Base-by-base conservation (phyloP, 2,113 vertebrate species). In the Strix uralensis region DNA sequence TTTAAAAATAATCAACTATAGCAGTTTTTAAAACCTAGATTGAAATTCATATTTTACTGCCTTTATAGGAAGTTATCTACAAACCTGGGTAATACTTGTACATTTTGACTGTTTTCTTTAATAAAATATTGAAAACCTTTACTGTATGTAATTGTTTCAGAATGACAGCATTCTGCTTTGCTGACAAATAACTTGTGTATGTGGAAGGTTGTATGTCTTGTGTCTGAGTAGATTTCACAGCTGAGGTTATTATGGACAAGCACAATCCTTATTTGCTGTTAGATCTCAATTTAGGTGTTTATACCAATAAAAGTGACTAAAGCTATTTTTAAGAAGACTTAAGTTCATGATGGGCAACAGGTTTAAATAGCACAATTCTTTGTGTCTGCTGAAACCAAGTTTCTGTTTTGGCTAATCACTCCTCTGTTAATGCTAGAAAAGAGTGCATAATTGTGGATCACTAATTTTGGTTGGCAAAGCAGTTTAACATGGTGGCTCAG, bases 51-150 rank as follows among this genome's bases (percentile, higher is more conserved):
- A 97, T 96, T 97, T 96, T 97, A 96, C 95, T 95, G 96, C 96
- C 95, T 98, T 97, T 97, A 95, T 97, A 96, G 95, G 93, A 94
- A 95, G 95, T 96, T 97, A 81, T 92, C 97, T 96, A 92, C 95
- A 89, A 97, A 96, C 92, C 96, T 91, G 93, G 96, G 89, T 96
- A 97, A 96, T 91, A 95, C 94, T 97, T 97, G 95, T 97, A 97
- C 94, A 97, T 98, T 97, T 98, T 97, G 97, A 98, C 98, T 98
- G 97, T 97, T 98, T 94, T 98, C 96, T 98, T 98, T 98, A 98
- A 97, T 97, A 97, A 97, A 98, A 94, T 92, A 90, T 94, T 93
- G 96, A 97, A 97, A 97, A 97, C 94, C 95, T 97, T 97, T 96
- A 94, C 96, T 98, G 97, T 98, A 97, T 94, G 97, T 95, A 97